phyloP scores from a whole-genome alignment of 2,113 vertebrate genomes.

The Mixornis gularis region DNA sequence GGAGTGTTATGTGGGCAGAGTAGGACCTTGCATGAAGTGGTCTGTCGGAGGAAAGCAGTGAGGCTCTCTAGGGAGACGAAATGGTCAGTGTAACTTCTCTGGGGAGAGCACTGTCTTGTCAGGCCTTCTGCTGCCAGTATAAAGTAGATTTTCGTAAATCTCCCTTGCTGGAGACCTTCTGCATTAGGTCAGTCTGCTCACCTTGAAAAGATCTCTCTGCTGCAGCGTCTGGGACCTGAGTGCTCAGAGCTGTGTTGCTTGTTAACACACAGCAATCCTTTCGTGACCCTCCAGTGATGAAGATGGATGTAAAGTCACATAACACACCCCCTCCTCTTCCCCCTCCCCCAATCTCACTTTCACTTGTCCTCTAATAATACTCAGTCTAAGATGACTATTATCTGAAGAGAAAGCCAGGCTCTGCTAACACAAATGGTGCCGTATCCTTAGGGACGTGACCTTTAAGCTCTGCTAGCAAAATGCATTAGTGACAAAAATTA shows the following conservation, averaged over 20 bases:
- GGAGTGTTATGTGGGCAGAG: neutral
- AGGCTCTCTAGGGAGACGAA: neutral
- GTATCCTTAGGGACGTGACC: neutral
- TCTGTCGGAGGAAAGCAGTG: neutral
- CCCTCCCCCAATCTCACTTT: neutral
- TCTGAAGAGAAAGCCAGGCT: neutral
- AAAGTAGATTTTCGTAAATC: constrained; percentile 27
- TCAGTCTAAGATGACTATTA: constrained; percentile 1
- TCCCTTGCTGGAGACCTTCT: neutral
- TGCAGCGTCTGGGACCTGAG: neutral
- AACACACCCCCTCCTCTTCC: neutral
- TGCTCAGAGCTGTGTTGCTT: neutral
- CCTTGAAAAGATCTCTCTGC: constrained; percentile 43
- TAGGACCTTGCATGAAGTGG: neutral
- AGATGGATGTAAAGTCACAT: constrained; percentile 43
- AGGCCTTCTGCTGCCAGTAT: neutral
- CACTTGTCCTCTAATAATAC: constrained; percentile 27
- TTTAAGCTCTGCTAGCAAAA: constrained; percentile 38
- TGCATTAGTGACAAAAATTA: constrained; percentile 31
- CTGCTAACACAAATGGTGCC: neutral
- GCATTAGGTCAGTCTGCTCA: neutral
- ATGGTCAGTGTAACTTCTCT: neutral
- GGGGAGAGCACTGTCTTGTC: neutral
- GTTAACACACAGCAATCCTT: constrained; percentile 9
- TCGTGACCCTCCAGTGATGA: neutral